A percentile compares a stretch with the other conserved stretches of the same genome.
Evolutionary conservation across 2,797 vertebrate genomes (phyloP).

Genomic region (Gastrophryne carolinensis): DNA sequence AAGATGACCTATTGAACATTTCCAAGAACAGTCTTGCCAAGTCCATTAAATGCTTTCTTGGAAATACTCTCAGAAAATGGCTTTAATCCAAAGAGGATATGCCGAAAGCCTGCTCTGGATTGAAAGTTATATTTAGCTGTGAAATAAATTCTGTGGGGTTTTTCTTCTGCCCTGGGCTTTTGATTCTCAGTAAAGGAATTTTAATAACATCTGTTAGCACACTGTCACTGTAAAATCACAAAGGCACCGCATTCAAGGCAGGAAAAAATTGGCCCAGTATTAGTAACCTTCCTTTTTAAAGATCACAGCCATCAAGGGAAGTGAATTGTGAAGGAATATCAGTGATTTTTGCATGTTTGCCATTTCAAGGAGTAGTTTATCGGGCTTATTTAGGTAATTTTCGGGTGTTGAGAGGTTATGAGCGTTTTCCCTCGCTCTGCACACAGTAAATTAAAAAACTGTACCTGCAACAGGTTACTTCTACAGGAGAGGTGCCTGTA

Average conservation of each 20-base stretch:
- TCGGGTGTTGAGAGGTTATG: too few species aligned
- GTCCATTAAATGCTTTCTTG: slow-evolving; percentile 81
- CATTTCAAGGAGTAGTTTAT: too few species aligned
- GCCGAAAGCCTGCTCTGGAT: slow-evolving; percentile 74
- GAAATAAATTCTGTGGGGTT: slow-evolving; percentile 7
- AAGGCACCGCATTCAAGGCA: background rate
- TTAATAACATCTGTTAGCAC: background rate
- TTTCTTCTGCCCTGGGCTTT: slow-evolving; percentile 18
- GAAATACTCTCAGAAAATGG: slow-evolving; percentile 76
- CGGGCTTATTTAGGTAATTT: too few species aligned
- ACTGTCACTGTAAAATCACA: background rate
- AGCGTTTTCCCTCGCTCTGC: too few species aligned
- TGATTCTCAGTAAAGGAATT: slow-evolving; percentile 14
- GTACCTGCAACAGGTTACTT: too few species aligned
- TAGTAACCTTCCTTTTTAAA: too few species aligned
- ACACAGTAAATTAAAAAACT: too few species aligned
- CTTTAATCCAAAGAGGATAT: slow-evolving; percentile 68
- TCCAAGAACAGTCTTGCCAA: slow-evolving; percentile 79
- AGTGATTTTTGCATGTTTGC: too few species aligned
- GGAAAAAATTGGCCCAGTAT: background rate
- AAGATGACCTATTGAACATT: slow-evolving; percentile 83
- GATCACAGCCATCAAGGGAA: too few species aligned
- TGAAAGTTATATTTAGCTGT: slow-evolving; percentile 41
- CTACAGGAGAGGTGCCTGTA: too few species aligned
- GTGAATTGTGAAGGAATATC: too few species aligned